Conservation (phyloP, 2,113 vertebrate species). For the Cochlearius cochlearius region DNA sequence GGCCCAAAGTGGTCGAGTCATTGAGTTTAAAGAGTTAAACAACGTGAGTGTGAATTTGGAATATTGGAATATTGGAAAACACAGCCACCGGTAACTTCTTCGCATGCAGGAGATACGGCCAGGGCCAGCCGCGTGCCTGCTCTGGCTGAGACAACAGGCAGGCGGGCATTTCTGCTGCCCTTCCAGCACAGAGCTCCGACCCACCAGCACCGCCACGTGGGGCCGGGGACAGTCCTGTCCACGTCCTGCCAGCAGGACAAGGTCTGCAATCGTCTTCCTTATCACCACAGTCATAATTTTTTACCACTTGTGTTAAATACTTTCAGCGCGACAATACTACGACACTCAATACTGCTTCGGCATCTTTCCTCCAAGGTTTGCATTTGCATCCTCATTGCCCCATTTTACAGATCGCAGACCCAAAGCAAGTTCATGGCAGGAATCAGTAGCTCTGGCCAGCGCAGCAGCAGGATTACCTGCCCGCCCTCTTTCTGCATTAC, state of each 20-base stretch:
- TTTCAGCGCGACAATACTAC: not conserved
- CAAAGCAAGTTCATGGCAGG: not conserved
- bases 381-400: not conserved
- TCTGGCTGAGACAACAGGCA: rapidly evolving
- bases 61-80: not conserved
- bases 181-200: not conserved
- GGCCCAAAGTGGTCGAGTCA: not conserved
- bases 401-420: not conserved
- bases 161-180: not conserved
- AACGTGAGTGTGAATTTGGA: not conserved
- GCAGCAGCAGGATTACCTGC: not conserved
- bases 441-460: not conserved
- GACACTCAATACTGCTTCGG: not conserved
- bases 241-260: rapidly evolving
- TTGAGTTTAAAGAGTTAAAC: not conserved
- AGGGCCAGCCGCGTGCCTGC: rapidly evolving
- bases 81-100: not conserved
- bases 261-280: not conserved
- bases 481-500: not conserved
- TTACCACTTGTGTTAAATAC: not conserved
- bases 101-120: not conserved
- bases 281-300: not conserved
- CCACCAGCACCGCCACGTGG: rapidly evolving
- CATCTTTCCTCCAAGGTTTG: not conserved
- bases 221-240: not conserved